phyloP scores from a whole-genome alignment of 2,888 invertebrate genomes.

The Drosophila atroscutellata region DNA sequence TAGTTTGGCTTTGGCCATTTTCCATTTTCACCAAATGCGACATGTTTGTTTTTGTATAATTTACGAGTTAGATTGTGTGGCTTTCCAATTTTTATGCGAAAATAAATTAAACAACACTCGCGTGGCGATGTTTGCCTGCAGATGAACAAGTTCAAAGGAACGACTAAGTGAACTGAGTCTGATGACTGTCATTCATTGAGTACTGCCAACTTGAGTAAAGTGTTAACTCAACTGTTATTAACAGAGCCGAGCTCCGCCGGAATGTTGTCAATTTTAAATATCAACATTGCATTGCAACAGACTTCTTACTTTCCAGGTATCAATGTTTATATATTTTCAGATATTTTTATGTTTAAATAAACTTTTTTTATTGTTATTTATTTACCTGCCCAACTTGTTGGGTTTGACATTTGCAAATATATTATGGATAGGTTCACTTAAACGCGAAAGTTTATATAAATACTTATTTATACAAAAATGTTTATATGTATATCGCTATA shows the following conservation, averaged over 20 bases:
- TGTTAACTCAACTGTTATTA: neutral
- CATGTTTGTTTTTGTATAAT: conserved; percentile 66
- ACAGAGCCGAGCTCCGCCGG: neutral
- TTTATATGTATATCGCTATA: conserved; percentile 37
- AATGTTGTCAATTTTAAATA: neutral
- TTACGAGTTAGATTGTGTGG: neutral
- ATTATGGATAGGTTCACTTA: conserved; percentile 44
- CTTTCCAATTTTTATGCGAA: conserved; percentile 27
- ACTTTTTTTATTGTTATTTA: conserved; percentile 12
- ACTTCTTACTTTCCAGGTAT: neutral
- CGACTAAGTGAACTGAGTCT: conserved; percentile 9
- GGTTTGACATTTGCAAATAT: conserved; percentile 12
- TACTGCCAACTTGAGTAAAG: conserved; percentile 1
- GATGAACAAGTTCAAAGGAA: conserved; percentile 20
- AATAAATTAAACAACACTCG: conserved; percentile 47
- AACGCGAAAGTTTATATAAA: conserved; percentile 47
- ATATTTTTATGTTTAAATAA: conserved; percentile 32
- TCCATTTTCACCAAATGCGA: conserved; percentile 85
- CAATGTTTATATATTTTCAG: neutral
- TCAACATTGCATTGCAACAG: neutral
- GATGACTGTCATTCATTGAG: neutral
- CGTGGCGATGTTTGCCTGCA: conserved; percentile 48
- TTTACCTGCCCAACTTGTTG: conserved; percentile 4
- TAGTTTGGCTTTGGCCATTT: conserved; percentile 87
- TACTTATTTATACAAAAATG: conserved; percentile 39